A percentile compares a stretch with the other conserved stretches of the same genome.
Evolutionary conservation across 92 coral and sea anemone genomes (phyloP).

Genomic region (Ricordea florida): DNA sequence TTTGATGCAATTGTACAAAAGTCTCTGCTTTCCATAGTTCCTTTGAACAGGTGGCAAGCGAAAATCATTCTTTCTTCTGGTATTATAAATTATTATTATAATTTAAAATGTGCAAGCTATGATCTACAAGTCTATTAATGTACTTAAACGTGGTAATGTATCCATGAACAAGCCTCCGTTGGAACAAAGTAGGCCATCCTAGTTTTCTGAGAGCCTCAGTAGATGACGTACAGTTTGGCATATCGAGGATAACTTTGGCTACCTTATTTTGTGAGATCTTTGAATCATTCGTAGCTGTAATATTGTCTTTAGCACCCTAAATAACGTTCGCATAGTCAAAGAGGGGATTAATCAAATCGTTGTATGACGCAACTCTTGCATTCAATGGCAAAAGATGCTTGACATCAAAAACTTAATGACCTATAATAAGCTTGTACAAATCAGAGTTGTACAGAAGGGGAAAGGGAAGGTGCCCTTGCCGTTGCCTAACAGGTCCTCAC

Average conservation of each 20-base stretch:
- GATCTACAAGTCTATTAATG: background rate
- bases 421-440: too few species aligned
- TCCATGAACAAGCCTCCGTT: background rate
- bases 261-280: background rate
- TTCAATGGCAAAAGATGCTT: slow-evolving; percentile 2
- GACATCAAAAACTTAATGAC: too few species aligned
- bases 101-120: background rate
- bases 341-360: background rate
- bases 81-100: background rate
- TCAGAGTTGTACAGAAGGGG: too few species aligned
- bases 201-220: background rate
- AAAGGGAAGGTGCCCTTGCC: too few species aligned
- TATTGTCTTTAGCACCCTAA: background rate
- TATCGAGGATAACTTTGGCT: background rate
- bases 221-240: background rate
- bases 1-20: background rate
- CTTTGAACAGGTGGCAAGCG: background rate
- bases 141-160: background rate
- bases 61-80: slow-evolving; percentile 3
- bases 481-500: too few species aligned
- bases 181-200: background rate
- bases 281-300: background rate
- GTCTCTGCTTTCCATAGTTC: background rate
- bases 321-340: background rate
- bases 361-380: background rate